Conservation (phyloP, 2,113 vertebrate genomes). For the Aspidoscelis tigris region DNA sequence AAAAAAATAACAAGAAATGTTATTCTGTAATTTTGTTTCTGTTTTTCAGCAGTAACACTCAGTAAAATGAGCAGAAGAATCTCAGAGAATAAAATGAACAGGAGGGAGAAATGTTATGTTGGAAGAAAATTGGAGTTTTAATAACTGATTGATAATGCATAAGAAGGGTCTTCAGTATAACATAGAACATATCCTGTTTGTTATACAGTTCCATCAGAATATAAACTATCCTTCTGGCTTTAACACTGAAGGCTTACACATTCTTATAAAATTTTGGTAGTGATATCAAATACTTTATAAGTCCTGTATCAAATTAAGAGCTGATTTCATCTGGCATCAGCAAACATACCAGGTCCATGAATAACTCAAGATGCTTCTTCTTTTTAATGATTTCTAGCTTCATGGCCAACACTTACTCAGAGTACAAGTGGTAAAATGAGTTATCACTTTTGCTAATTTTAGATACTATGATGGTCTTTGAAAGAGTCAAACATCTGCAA, state of each 20-base stretch:
- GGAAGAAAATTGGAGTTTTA: neutral
- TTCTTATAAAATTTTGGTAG: slow-evolving; percentile 54
- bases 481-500: slow-evolving; percentile 4
- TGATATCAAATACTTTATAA: slow-evolving; percentile 46
- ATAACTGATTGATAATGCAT: slow-evolving; percentile 11
- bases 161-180: slow-evolving; percentile 26
- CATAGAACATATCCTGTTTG: neutral
- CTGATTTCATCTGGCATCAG: slow-evolving; percentile 59
- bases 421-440: slow-evolving; percentile 41
- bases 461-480: slow-evolving; percentile 10
- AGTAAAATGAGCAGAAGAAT: neutral
- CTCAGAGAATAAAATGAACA: neutral
- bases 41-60: neutral
- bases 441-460: slow-evolving; percentile 16
- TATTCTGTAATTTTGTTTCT: neutral
- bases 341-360: slow-evolving; percentile 28
- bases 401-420: slow-evolving; percentile 41
- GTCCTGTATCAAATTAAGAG: slow-evolving; percentile 50
- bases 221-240: slow-evolving; percentile 29
- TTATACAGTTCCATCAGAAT: slow-evolving; percentile 12
- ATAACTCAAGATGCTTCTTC: slow-evolving; percentile 39
- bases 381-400: slow-evolving; percentile 43
- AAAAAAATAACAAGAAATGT: neutral
- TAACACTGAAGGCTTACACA: slow-evolving; percentile 51
- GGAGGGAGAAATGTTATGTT: neutral